phyloP scores from a whole-genome alignment of 2,113 vertebrate genomes.

The Rhagologus leucostigma region DNA sequence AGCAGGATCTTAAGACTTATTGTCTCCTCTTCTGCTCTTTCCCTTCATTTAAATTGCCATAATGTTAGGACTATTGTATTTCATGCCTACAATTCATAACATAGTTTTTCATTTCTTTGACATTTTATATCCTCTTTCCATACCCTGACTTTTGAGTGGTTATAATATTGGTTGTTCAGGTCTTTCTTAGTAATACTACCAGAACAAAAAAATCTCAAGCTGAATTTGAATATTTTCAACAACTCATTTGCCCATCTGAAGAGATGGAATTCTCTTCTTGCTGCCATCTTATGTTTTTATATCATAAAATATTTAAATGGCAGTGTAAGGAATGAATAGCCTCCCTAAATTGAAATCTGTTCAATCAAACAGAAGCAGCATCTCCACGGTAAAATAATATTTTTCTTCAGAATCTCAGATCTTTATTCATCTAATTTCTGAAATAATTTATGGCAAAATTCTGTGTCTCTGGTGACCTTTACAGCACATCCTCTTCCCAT shows the following conservation, averaged over 20 bases:
- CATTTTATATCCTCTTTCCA: not conserved
- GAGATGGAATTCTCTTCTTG: not conserved
- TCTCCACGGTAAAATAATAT: not conserved
- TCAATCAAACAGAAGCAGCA: not conserved
- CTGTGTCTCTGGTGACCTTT: not conserved
- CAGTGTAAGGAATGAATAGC: not conserved
- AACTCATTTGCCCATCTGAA: not conserved
- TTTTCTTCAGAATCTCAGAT: not conserved
- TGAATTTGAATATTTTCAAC: not conserved
- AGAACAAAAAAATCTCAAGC: not conserved
- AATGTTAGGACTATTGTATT: not conserved
- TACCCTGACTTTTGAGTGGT: not conserved
- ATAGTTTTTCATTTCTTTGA: not conserved
- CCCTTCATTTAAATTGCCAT: not conserved
- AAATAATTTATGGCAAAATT: not conserved
- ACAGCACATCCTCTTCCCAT: not conserved
- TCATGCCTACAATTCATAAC: not conserved
- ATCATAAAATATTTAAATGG: not conserved
- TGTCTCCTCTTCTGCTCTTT: not conserved
- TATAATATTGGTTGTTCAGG: not conserved
- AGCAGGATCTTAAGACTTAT: not conserved
- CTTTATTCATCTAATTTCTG: not conserved
- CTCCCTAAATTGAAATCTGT: not conserved
- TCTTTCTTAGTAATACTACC: not conserved
- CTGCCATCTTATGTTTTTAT: not conserved